phyloP scores from a whole-genome alignment of 2,113 vertebrate genomes.

The Syngnathus typhle region DNA sequence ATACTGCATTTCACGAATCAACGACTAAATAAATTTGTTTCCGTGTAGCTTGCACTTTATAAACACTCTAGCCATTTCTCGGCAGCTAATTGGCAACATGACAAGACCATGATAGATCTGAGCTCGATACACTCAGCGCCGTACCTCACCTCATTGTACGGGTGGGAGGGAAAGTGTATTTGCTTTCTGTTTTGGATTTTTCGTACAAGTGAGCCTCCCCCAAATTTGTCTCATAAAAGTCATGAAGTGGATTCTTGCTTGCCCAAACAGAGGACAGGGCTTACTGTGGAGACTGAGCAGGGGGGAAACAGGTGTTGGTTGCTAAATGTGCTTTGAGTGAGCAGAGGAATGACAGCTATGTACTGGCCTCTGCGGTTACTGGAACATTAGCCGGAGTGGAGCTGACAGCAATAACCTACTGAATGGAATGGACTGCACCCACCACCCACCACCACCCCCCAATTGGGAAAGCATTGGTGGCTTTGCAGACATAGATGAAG shows the following conservation, averaged over 20 bases:
- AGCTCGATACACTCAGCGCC: constrained; percentile 38
- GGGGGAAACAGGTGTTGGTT: constrained; percentile 83
- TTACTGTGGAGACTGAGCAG: constrained; percentile 13
- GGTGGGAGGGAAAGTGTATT: background rate
- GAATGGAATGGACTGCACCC: constrained; percentile 44
- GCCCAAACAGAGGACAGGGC: constrained; percentile 28
- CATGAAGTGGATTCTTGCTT: constrained; percentile 20
- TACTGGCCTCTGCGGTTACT: constrained; percentile 67
- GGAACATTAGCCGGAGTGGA: constrained; percentile 60
- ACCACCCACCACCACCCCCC: constrained; percentile 14
- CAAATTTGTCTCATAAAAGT: constrained; percentile 9
- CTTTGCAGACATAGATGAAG: constrained; percentile 1
- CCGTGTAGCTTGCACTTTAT: background rate
- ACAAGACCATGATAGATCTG: constrained; percentile 35
- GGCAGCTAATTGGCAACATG: constrained; percentile 29
- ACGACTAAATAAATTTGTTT: background rate
- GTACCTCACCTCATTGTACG: constrained; percentile 37
- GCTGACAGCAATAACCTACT: constrained; percentile 47
- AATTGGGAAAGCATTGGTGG: constrained; percentile 10
- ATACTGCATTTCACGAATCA: background rate
- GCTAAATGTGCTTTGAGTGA: constrained; percentile 79
- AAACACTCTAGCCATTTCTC: background rate
- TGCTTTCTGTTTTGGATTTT: constrained; percentile 4
- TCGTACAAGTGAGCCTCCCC: background rate
- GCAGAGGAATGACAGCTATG: constrained; percentile 82